Evolutionary conservation across 2,888 invertebrate genomes (phyloP), one percentile per base, ranked within the genome.

Genomic region (Rosalia funebris): DNA sequence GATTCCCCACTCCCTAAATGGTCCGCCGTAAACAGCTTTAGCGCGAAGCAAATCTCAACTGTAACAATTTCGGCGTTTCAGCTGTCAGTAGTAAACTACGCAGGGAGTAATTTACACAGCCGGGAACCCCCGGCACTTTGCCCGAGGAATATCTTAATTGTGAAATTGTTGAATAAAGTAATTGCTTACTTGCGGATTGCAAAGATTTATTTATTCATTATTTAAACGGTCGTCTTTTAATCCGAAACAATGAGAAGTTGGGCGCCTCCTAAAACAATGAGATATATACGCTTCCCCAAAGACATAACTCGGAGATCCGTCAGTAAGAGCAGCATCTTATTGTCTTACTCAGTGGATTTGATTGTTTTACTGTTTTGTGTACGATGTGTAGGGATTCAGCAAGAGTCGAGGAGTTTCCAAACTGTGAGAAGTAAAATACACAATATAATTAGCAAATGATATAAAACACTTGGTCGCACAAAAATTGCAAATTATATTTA

Each of bases 81-180:
- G 48, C 48, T 50, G 50, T 50, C 50, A 39, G 50, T 50, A 50
- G 50, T 50, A 50, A 50, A 50, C 39, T 50, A 39, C 37, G 25
- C 12, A 25, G 39, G 39, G 50, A 20, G 39, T 39, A 50, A 50
- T 50, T 50, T 39, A 50, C 39, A 50, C 37, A 31, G 14, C 39
- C 50, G 9, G 39, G 25, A 36, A 36, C 12, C 39, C 39, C 20
- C 14, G 50, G 15, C 39, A 39, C 11, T 16, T 17, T 17, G 12
- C 36, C 47, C n/a, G 39, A 50, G 19, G 50, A 50, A 50, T 50
- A 50, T 50, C 50, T 50, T 50, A 50, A 50, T 50, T 39, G 50
- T 39, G 50, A 50, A 50, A 50, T 50, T 50, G 50, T 50, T 50
- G 50, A 39, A 50, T 50, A 50, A 50, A 50, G 50, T 50, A 50